Evolutionary conservation across 2,888 invertebrate species (phyloP), one percentile per base, ranked within the genome.

Genomic region (Ischnus inquisitorius): DNA sequence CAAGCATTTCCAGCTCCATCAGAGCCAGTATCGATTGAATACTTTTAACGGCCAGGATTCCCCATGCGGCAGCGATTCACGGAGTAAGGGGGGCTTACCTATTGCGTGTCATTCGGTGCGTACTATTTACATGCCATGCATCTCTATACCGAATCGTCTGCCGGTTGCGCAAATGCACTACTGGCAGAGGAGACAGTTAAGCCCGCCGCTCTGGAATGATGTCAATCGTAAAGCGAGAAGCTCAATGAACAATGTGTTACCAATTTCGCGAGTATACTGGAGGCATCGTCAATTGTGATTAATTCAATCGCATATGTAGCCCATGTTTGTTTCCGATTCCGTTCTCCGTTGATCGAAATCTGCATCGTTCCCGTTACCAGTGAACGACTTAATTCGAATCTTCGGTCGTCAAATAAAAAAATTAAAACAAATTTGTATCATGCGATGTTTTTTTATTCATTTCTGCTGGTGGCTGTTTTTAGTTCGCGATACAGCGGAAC

Each of bases 101-200:
- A 72, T 79, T 71, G 60, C 67, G 60, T 62, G 57, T 69, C 77
- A 65, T 78, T 74, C 68, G 39, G 64, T 81, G 69, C 67, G 72
- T 83, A 43, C 67, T 77, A 80, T 80, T 83, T 77, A 60, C 76
- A 80, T 67, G 71, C 57, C 51, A 46, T 83, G 62, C 76, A 72
- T 74, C 80, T 83, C 77, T 72, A 80, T 80, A 62, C 51, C 68
- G 74, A 19, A 34, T 39, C 19, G 43, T 22, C 64, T 67, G 71
- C 69, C 64, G 65, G 16, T n/a, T 41, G 28, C 71, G 51, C 67
- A 51, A 62, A 76, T 51, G 46, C 62, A 10, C 16, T 43, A 48
- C 62, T 51, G 39, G 12, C 28, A 69, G 39, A 74, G 14, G 57
- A 60, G 57, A 54, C 54, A 28, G 72, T 46, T 46, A 62, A 28